Evolutionary conservation across 2,113 vertebrate genomes (phyloP).

Genomic region (Nothoprocta perdicaria): DNA sequence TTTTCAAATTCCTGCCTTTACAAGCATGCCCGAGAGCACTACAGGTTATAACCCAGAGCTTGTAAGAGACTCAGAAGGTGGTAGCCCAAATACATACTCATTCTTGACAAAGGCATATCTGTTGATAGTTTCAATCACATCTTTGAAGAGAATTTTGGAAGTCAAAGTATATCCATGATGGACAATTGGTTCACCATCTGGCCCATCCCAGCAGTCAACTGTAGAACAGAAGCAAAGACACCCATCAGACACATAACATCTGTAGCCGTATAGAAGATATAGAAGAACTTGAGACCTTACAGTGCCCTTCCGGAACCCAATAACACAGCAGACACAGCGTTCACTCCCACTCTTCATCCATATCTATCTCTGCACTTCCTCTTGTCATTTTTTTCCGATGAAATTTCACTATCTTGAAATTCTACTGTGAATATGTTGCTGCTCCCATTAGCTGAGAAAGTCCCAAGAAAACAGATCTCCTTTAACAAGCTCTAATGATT

Average conservation of each 20-base stretch:
- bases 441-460: not conserved
- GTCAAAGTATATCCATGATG: slow-evolving; percentile 97
- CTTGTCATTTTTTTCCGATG: not conserved
- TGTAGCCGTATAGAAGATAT: not conserved
- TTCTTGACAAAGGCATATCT: slow-evolving; percentile 94
- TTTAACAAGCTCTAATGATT: not conserved
- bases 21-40: not conserved
- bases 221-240: not conserved
- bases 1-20: not conserved
- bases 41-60: not conserved
- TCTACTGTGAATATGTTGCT: not conserved
- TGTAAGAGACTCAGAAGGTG: not conserved
- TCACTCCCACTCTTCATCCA: not conserved
- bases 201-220: slow-evolving; percentile 99
- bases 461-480: not conserved
- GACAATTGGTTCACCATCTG: slow-evolving; percentile 94
- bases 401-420: not conserved
- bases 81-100: slow-evolving; percentile 82
- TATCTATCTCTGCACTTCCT: not conserved
- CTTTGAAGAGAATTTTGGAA: slow-evolving; percentile 97
- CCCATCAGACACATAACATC: not conserved
- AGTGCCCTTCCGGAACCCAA: not conserved
- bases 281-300: not conserved
- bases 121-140: slow-evolving; percentile 97
- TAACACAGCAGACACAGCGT: not conserved